phyloP scores from a whole-genome alignment of 2,113 vertebrate genomes.

The Empidonax traillii region DNA sequence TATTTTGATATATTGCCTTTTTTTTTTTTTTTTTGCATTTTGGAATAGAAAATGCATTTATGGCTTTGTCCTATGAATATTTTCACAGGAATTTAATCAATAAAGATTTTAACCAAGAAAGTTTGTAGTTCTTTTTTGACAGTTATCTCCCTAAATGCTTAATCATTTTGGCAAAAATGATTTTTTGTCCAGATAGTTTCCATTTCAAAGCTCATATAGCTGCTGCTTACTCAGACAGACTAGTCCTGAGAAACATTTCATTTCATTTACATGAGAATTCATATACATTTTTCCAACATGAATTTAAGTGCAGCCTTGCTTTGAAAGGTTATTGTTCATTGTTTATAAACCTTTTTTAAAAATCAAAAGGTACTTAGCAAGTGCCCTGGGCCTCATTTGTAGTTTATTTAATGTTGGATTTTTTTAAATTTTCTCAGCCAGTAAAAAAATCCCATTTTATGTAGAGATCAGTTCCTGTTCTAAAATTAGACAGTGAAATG shows the following conservation, averaged over 20 bases:
- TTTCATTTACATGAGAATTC: constrained; percentile 8
- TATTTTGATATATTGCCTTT: constrained; percentile 12
- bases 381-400: constrained; percentile 28
- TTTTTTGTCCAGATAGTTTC: constrained; percentile 35
- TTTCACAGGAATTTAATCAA: constrained; percentile 30
- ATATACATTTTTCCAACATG: neutral
- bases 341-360: constrained; percentile 35
- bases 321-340: constrained; percentile 62
- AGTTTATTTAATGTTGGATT: neutral
- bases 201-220: constrained; percentile 20
- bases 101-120: constrained; percentile 43
- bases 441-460: constrained; percentile 45
- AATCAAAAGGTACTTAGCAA: constrained; percentile 26
- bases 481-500: constrained; percentile 3
- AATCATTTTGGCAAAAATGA: constrained; percentile 54
- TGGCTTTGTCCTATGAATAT: constrained; percentile 37
- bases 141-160: constrained; percentile 21
- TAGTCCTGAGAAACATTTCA: constrained; percentile 17
- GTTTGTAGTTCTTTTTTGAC: constrained; percentile 35
- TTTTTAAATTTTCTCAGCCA: constrained; percentile 7
- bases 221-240: constrained; percentile 16
- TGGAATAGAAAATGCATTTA: constrained; percentile 22
- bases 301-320: neutral
- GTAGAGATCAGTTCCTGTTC: neutral
- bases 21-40: neutral